Evolutionary conservation across 2,888 invertebrate species (phyloP), one percentile per base, ranked within the genome.

Genomic region (Eristalis pertinax): DNA sequence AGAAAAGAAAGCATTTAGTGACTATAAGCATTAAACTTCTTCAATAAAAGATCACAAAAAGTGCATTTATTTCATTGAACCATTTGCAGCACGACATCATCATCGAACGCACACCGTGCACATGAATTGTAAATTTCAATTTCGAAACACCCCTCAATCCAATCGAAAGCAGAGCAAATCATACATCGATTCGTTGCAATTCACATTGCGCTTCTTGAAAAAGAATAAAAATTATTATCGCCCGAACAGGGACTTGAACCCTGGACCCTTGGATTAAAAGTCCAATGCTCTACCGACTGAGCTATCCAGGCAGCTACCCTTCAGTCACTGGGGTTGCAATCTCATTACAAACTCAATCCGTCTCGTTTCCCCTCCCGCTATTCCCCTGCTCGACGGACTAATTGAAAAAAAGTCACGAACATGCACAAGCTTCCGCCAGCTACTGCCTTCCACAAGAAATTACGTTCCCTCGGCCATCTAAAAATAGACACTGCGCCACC

Each of bases 241-340:
- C 84, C 76, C 84, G 84, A 81, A 81, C 84, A 84, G 81, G 84
- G 81, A 81, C 84, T 81, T 84, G 84, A 84, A 84, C 84, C 84
- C 84, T 84, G 84, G 84, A 84, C 84, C 84, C 84, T 84, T 84
- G 84, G 84, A 84, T 84, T 84, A 84, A 84, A 85, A 85, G 84
- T 85, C 81, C 84, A 85, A 85, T 81, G 84, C 84, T 84, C 84
- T 85, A 84, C 84, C 84, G 84, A 76, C 84, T 84, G 84, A 84
- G 84, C 84, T 85, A 85, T 81, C 76, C 84, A 76, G 76, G 81
- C 81, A 8, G 62, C 13, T 85, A 76, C 26, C 81, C 81, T 2
- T 8, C 15, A 58, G 7, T 4, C 8, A 35, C 13, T 50, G 63
- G 35, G 60, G 35, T 73, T 72, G 43, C 67, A 68, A 68, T 35